Evolutionary conservation across 1,140 invertebrate genomes (phyloP).

Genomic region (Solenopsis fugax): DNA sequence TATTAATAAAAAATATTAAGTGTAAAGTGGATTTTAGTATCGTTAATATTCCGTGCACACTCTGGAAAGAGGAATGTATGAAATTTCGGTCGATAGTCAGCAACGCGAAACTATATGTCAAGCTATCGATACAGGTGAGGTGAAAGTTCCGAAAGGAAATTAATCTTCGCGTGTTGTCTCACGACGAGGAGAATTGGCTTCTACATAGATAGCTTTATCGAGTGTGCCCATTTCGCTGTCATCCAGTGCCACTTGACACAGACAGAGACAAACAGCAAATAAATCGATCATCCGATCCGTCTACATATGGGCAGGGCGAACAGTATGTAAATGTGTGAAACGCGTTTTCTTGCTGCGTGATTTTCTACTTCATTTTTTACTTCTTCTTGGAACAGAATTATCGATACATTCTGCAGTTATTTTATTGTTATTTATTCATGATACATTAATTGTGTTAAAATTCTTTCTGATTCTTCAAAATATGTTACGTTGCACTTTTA

Average conservation of each 20-base stretch:
- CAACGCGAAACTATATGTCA: conserved; percentile 4
- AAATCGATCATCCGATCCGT: conserved; percentile 39
- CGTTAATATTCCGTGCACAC: background rate
- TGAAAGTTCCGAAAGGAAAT: conserved; percentile 76
- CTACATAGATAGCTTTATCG: conserved; percentile 50
- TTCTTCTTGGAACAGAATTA: background rate
- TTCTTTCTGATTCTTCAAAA: background rate
- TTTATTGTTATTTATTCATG: background rate
- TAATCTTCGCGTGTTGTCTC: conserved; percentile 67
- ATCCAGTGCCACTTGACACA: conserved; percentile 31
- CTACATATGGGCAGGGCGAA: background rate
- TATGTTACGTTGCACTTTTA: background rate
- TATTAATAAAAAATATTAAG: background rate
- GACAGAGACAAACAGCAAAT: conserved; percentile 33
- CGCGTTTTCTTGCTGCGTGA: background rate
- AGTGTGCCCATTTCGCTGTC: conserved; percentile 18
- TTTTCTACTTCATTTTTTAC: conserved; percentile 18
- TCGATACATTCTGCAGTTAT: background rate
- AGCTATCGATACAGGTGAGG: background rate
- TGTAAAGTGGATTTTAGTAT: background rate
- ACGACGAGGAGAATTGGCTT: conserved; percentile 3
- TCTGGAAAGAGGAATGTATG: background rate
- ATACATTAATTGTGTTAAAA: background rate
- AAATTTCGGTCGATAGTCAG: background rate
- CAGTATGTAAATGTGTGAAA: conserved; percentile 7